Conservation (phyloP, 2,888 invertebrate species). For the Ditula angustiorana region DNA sequence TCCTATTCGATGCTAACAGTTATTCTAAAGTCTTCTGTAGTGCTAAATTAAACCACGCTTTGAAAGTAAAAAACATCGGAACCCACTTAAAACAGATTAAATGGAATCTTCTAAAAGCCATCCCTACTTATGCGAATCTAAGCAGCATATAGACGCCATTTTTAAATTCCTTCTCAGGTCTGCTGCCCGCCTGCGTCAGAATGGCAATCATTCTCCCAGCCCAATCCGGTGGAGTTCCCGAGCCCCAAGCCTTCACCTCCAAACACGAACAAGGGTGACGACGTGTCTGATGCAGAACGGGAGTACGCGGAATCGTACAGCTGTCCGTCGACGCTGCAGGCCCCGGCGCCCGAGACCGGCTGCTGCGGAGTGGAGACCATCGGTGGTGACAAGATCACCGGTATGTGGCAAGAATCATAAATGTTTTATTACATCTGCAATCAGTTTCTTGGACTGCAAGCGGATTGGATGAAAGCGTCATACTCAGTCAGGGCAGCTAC, state of each 20-base stretch:
- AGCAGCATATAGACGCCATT: not conserved
- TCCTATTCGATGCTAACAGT: too few relatives aligned
- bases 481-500: too few relatives aligned
- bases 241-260: not conserved
- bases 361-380: constrained; percentile 42
- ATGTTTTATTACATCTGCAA: too few relatives aligned
- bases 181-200: constrained; percentile 48
- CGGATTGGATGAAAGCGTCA: too few relatives aligned
- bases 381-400: constrained; percentile 38
- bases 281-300: constrained; percentile 11
- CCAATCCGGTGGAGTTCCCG: constrained; percentile 13
- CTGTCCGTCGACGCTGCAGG: constrained; percentile 36
- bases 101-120: too few relatives aligned
- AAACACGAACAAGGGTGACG: constrained; percentile 9
- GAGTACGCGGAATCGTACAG: constrained; percentile 25
- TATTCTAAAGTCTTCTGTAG: too few relatives aligned
- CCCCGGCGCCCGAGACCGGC: constrained; percentile 37
- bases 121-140: too few relatives aligned
- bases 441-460: not conserved
- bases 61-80: too few relatives aligned
- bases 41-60: too few relatives aligned
- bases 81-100: too few relatives aligned
- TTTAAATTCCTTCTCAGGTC: constrained; percentile 44
- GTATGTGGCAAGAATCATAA: too few relatives aligned
- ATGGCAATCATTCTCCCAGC: constrained; percentile 43